Percentiles rank a stretch among this genome's conserved stretches.
Evolutionary conservation across 2,113 vertebrate genomes (phyloP).

Genomic region (Entomyzon cyanotis): DNA sequence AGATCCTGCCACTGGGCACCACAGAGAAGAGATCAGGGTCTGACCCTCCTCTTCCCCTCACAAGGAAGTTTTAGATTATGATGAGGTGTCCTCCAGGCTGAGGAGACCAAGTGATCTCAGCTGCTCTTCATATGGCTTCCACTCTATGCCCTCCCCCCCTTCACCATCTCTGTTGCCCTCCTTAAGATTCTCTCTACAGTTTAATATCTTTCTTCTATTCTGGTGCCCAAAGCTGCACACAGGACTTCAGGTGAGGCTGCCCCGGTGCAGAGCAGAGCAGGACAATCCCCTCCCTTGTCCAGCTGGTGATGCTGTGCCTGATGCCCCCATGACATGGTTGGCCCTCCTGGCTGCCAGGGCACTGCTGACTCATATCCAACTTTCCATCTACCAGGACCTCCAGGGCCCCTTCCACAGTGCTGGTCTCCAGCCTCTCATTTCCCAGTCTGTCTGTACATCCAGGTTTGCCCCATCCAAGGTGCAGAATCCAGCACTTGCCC

Average conservation of each 20-base stretch:
- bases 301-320: background rate
- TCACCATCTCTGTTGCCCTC: background rate
- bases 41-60: no score
- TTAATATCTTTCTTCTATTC: background rate
- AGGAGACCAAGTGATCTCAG: background rate
- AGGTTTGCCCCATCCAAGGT: background rate
- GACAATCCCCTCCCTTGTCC: background rate
- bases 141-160: no score
- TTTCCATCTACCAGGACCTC: accelerated
- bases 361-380: accelerated
- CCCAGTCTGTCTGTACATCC: background rate
- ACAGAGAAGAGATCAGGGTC: no score
- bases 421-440: background rate
- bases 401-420: accelerated
- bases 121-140: accelerated
- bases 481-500: accelerated
- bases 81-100: background rate
- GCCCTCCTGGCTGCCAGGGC: background rate
- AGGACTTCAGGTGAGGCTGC: accelerated
- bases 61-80: no score
- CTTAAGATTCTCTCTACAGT: accelerated
- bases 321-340: accelerated
- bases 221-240: accelerated
- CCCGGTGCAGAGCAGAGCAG: background rate
- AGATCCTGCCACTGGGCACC: background rate